These are phyloP conservation scores for Hyppa rectilinea DNA, from an alignment of 2,888 invertebrate genomes.

Conservation along the genomic window DNA sequence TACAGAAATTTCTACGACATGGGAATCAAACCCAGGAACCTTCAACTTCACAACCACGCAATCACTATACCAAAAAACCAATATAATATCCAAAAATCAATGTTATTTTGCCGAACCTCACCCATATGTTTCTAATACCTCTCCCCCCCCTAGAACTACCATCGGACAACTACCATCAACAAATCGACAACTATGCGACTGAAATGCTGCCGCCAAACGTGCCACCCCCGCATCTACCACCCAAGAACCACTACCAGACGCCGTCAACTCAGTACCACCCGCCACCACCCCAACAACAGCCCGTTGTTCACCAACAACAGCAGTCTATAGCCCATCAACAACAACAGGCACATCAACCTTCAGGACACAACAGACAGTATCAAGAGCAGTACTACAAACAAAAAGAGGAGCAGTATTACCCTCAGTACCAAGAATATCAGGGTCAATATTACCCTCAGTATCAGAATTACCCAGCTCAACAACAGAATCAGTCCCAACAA, in stretches of 20 bases:
- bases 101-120: constrained; percentile 59
- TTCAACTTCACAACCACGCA: not conserved
- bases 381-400: constrained; percentile 62
- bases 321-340: constrained; percentile 37
- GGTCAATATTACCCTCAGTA: constrained; percentile 42
- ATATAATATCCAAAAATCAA: not conserved
- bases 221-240: constrained; percentile 81
- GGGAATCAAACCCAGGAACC: not conserved
- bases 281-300: constrained; percentile 50
- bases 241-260: constrained; percentile 85
- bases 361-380: constrained; percentile 70
- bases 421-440: constrained; percentile 69
- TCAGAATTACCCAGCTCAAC: constrained; percentile 73
- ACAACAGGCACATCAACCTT: constrained; percentile 56
- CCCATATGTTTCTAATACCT: constrained; percentile 74
- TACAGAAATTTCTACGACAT: no score
- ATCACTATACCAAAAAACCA: not conserved
- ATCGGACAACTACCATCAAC: constrained; percentile 87
- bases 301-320: constrained; percentile 18
- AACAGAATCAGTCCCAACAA: constrained; percentile 71
- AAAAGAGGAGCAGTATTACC: constrained; percentile 63
- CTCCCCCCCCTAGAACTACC: constrained; percentile 78
- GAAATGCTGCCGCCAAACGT: constrained; percentile 83
- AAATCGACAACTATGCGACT: constrained; percentile 87
- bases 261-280: constrained; percentile 73